Base-by-base conservation (phyloP, 2,888 invertebrate genomes). In the Pristionchus exspectatus region DNA sequence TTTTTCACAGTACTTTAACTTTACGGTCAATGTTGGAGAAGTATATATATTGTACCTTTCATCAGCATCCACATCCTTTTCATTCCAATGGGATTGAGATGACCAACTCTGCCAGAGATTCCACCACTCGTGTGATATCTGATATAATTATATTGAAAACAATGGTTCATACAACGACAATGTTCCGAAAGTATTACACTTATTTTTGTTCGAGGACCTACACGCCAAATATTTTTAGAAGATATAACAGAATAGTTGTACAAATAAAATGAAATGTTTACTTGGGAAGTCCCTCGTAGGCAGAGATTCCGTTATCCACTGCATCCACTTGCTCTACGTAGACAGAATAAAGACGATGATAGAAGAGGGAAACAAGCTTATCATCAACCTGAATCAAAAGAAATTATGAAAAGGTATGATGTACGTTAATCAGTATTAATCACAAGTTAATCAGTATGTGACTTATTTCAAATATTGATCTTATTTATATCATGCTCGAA, bases 271-370 rank as follows among this genome's bases (percentile, higher is more conserved):
- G 9, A 24, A 84, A 24, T 56, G 2, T 1, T 0, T 54, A 94
- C 92, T 91, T 91, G 0, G 95, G 93, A 21, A 90, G 90, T 24
- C 94, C 94, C 30, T 94, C 94, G 90, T 91, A 94, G 59, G 93
- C 93, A 14, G 97, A 97, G 0, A 98, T 96, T n/a, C 99, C 99
- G 96, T 99, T 99, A 95, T 99, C 99, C 89, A 98, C 97, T 0
- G 97, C 99, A 96, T 99, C 99, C 90, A 99, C 96, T 96, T 98
- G 98, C 96, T 97, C 97, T 24, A 99, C 97, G 89, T 99, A 97
- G 90, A 96, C 96, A 92, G 97, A 97, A 95, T 99, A 99, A 0
- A 99, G 96, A 92, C 96, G 96, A 89, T 95, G 95, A 92, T 94
- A 96, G 63, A 96, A 93, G 16, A 95, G 92, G 10, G 95, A 93